Evolutionary conservation across 2,113 vertebrate species (phyloP).

Genomic region (Mobula birostris): DNA sequence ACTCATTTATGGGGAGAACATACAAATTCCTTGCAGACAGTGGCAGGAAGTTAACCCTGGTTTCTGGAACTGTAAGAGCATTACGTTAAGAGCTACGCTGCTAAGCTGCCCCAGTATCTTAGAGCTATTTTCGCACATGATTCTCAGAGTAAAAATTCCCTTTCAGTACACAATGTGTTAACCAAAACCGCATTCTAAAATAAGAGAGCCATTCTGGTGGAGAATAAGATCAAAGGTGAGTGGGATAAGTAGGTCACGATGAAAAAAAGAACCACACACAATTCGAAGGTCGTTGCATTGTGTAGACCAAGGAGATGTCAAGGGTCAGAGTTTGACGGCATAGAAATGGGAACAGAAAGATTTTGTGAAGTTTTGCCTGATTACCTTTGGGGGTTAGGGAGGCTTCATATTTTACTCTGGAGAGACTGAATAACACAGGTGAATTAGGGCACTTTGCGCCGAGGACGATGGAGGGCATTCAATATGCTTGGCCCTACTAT

Average conservation of each 20-base stretch:
- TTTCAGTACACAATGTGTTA: background rate
- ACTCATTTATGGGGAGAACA: too few species aligned
- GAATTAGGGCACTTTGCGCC: background rate
- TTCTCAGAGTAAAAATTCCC: background rate
- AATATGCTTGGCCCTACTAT: background rate
- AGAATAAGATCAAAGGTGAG: background rate
- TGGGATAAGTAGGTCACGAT: background rate
- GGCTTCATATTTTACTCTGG: background rate
- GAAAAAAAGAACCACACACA: too few species aligned
- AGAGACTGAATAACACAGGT: background rate
- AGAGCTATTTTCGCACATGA: background rate
- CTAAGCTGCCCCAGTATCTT: too few species aligned
- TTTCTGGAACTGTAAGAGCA: too few species aligned
- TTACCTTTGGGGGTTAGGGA: conserved; percentile 14
- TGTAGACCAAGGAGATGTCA: background rate
- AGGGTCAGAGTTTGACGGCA: background rate
- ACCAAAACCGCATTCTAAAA: background rate
- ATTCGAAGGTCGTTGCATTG: background rate
- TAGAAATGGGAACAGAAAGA: background rate
- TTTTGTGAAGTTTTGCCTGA: background rate
- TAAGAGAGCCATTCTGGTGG: background rate
- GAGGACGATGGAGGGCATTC: background rate
- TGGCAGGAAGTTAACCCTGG: too few species aligned
- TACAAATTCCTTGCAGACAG: too few species aligned
- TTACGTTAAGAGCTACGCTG: too few species aligned